Percentiles rank a stretch among this genome's conserved stretches.
Conservation (phyloP, 2,113 vertebrate species). For the Megaceryle torquata region DNA sequence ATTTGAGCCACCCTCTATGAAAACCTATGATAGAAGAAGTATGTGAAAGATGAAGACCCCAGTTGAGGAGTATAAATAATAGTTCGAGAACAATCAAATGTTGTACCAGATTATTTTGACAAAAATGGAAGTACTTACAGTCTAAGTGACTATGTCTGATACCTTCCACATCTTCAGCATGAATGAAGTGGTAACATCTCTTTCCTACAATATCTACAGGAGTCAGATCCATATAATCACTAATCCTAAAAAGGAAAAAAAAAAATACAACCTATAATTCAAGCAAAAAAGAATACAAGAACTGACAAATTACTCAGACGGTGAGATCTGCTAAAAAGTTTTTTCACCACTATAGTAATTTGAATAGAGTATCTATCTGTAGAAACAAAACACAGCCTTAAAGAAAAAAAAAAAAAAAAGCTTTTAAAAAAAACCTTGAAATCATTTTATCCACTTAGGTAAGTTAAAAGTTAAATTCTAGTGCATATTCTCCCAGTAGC, state of each 20-base stretch:
- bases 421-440: slow-evolving; percentile 38
- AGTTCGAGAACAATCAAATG: background rate
- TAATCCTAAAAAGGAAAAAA: slow-evolving; percentile 84
- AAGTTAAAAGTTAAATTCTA: slow-evolving; percentile 45
- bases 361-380: background rate
- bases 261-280: slow-evolving; percentile 34
- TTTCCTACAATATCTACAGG: slow-evolving; percentile 96
- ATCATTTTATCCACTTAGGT: slow-evolving; percentile 43
- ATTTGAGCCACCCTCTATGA: background rate
- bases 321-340: background rate
- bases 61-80: background rate
- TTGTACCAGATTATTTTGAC: background rate
- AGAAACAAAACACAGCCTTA: background rate
- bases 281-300: slow-evolving; percentile 15
- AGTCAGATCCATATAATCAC: slow-evolving; percentile 98
- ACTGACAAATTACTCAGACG: background rate
- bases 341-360: background rate
- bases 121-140: slow-evolving; percentile 83
- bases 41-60: background rate
- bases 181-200: slow-evolving; percentile 97
- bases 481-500: background rate
- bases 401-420: background rate
- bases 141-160: slow-evolving; percentile 96
- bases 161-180: slow-evolving; percentile 96
- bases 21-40: background rate